Conservation (phyloP, 2,888 invertebrate genomes). For the Orthonychiurus folsomi region DNA sequence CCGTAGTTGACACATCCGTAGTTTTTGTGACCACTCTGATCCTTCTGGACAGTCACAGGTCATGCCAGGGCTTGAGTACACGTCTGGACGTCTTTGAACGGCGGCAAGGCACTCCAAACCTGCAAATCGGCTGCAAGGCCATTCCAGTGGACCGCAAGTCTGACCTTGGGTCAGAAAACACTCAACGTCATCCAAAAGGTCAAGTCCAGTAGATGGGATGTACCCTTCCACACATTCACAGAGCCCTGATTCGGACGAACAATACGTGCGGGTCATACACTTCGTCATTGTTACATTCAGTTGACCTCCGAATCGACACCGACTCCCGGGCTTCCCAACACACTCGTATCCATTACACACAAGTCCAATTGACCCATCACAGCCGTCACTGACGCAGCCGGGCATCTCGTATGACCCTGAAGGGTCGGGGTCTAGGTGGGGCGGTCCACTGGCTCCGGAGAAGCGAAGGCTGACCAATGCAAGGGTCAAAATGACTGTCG, state of each 20-base stretch:
- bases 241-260: not conserved
- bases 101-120: not conserved
- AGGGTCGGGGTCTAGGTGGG: not conserved
- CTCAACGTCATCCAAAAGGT: too few relatives aligned
- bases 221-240: not conserved
- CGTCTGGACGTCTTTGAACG: not conserved
- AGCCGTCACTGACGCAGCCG: not conserved
- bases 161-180: not conserved
- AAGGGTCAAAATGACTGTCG: too few relatives aligned
- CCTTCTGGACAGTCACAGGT: not conserved
- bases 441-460: too few relatives aligned
- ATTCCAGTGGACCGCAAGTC: not conserved
- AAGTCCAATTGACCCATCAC: not conserved
- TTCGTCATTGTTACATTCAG: too few relatives aligned
- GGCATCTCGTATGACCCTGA: not conserved
- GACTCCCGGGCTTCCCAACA: not conserved
- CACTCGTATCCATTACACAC: not conserved
- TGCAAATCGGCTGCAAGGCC: not conserved
- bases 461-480: too few relatives aligned
- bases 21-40: not conserved
- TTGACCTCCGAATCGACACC: not conserved
- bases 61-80: too few relatives aligned
- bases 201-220: not conserved
- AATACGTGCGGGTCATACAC: not conserved
- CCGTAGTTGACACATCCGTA: not conserved